Conservation (phyloP, 2,797 vertebrate genomes). For the Sebastes hubbsi region DNA sequence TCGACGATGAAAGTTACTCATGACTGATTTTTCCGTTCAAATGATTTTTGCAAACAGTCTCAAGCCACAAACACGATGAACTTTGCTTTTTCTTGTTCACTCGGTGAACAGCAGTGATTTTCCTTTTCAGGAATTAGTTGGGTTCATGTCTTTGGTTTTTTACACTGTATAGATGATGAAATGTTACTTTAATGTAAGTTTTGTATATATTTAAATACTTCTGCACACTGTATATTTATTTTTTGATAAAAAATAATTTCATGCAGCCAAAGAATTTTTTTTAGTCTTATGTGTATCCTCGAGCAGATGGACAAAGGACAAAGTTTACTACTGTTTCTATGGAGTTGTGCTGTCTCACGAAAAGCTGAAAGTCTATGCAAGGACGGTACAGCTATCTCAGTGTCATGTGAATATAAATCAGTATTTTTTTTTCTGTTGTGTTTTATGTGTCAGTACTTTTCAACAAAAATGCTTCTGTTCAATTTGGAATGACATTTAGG, state of each 20-base stretch:
- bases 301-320: neutral
- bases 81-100: conserved; percentile 1
- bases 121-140: neutral
- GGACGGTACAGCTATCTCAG: conserved; percentile 39
- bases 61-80: conserved; percentile 22
- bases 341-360: conserved; percentile 9
- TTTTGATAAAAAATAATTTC: conserved; percentile 57
- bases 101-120: conserved; percentile 6
- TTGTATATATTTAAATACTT: conserved; percentile 87
- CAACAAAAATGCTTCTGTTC: neutral
- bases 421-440: neutral
- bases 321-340: conserved; percentile 38
- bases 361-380: conserved; percentile 36
- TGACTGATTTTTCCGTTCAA: conserved; percentile 57
- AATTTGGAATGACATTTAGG: conserved; percentile 20
- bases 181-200: conserved; percentile 72
- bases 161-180: conserved; percentile 76
- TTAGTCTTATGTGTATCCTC: conserved; percentile 11
- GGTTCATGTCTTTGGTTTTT: conserved; percentile 25
- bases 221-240: conserved; percentile 81
- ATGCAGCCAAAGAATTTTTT: conserved; percentile 69
- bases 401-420: conserved; percentile 36
- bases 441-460: neutral
- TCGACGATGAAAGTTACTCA: conserved; percentile 92
- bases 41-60: neutral